Conservation (phyloP, 2,888 invertebrate species). For the Clusia tigrina region DNA sequence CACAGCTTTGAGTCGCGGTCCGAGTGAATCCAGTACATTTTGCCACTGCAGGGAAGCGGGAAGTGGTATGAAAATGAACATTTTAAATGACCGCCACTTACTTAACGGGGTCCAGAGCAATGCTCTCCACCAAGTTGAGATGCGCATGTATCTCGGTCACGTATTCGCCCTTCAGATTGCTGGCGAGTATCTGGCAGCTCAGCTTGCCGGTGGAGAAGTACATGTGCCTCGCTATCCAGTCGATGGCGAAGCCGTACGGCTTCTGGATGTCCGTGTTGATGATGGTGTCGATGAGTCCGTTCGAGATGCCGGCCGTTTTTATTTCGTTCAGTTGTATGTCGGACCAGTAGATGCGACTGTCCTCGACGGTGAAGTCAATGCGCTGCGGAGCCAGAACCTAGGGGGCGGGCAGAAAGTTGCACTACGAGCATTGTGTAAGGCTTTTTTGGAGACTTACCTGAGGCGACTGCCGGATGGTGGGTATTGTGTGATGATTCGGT, state of each 20-base stretch:
- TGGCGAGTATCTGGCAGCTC: conserved; percentile 71
- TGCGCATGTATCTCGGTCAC: conserved; percentile 65
- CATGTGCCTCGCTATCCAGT: conserved; percentile 76
- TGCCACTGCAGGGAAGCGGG: conserved; percentile 61
- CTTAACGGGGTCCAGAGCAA: conserved; percentile 75
- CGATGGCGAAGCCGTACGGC: conserved; percentile 76
- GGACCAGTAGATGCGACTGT: conserved; percentile 79
- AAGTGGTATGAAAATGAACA: background rate
- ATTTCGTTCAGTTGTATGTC: conserved; percentile 80
- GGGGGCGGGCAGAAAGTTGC: background rate
- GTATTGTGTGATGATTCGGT: conserved; percentile 81
- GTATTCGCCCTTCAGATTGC: conserved; percentile 77
- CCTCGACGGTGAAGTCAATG: conserved; percentile 74
- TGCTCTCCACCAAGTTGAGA: conserved; percentile 68
- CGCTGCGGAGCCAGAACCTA: conserved; percentile 75
- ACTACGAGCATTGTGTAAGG: background rate
- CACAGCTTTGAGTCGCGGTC: conserved; percentile 56
- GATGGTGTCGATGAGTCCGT: conserved; percentile 75
- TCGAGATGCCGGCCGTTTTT: conserved; percentile 73
- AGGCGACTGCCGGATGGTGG: conserved; percentile 73
- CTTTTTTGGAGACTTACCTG: conserved; percentile 44
- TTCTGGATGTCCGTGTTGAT: conserved; percentile 73
- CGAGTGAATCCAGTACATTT: conserved; percentile 69
- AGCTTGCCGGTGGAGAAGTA: conserved; percentile 70
- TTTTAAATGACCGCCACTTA: conserved; percentile 40